Evolutionary conservation across 2,888 invertebrate species (phyloP), one percentile per base, ranked within the genome.

Genomic region (Ernsta delagoae): DNA sequence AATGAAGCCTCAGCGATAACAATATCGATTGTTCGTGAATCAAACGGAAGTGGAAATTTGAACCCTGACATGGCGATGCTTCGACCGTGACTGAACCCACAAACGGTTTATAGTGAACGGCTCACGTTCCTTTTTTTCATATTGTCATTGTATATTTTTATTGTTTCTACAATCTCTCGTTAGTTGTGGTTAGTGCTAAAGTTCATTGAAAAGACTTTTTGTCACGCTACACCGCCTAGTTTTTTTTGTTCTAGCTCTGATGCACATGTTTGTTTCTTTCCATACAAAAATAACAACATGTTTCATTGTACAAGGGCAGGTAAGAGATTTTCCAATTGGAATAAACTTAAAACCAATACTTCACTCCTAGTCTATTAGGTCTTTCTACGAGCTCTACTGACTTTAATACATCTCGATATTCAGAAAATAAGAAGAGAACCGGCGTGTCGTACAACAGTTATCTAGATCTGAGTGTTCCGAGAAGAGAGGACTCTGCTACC

Each of bases 41-140:
- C 79, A 80, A 79, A 80, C 90, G 91, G 91, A 91, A 88, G 89
- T 89, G 81, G 87, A 86, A 90, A 91, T 89, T 88, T 85, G 86
- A 91, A 83, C 86, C 86, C 85, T 82, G 85, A 83, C 84, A 88
- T 84, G 84, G 82, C 79, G 84, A 80, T 80, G 82, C 82, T 82
- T 80, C 81, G 83, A 88, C 88, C 90, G 90, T 90, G 90, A 92
- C 89, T 84, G 86, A 86, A 80, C 84, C 86, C 85, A 87, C 87
- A 87, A 87, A 67, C 70, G 70, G 65, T 64, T 69, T 64, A 69
- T 63, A 59, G 69, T 69, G 59, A 53, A 69, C 69, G 63, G 63
- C 69, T 69, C 63, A 69, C 63, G 59, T 69, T 63, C 57, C 39
- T 50, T 68, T 68, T 68, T 68, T 68, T 68, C 62, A 68, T 68